Evolutionary conservation across 2,797 vertebrate genomes (phyloP).

Genomic region (Tapera naevia): DNA sequence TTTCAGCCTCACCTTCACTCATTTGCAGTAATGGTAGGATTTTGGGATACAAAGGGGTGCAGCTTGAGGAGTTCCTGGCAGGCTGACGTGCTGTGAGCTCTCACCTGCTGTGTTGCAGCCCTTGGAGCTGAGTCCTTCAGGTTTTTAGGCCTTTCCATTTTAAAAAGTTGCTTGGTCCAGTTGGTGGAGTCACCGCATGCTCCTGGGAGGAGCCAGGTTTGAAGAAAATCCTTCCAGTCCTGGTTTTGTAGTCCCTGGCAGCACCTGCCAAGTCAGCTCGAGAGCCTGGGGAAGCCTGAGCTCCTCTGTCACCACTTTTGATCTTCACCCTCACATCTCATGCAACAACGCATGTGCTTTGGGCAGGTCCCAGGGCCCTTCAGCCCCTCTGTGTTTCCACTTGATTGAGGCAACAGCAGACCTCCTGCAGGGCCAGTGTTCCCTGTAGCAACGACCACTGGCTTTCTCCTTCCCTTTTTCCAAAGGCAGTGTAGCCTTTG

Average conservation of each 20-base stretch:
- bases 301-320: neutral
- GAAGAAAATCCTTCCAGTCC: neutral
- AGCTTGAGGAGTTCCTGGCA: neutral
- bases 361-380: too few relatives aligned
- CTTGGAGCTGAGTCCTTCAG: neutral
- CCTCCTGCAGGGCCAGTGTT: neutral
- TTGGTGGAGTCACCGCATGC: neutral
- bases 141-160: neutral
- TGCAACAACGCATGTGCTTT: accelerated
- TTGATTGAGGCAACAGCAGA: neutral
- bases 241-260: neutral
- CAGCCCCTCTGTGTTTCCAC: too few relatives aligned
- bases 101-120: neutral
- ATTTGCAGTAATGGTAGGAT: neutral
- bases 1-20: neutral
- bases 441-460: neutral
- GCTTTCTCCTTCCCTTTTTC: too few relatives aligned
- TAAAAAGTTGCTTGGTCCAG: neutral
- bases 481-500: too few relatives aligned
- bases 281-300: too few relatives aligned
- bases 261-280: neutral
- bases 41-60: neutral
- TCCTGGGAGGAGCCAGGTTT: neutral
- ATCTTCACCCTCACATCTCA: neutral
- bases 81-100: neutral